Conservation (phyloP, 1,140 invertebrate species). For the Melanaphis sacchari region DNA sequence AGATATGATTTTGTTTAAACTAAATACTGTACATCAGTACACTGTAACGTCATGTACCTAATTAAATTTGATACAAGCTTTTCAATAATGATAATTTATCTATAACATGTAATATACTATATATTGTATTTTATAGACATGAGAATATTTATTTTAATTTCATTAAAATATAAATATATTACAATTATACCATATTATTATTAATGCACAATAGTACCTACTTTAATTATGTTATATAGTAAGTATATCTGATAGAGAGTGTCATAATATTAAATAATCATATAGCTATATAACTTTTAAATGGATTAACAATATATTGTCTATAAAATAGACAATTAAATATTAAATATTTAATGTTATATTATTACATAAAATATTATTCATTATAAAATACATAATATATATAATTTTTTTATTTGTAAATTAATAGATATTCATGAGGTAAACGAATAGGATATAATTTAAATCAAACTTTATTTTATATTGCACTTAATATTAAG, state of each 20-base stretch:
- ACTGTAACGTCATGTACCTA: background rate
- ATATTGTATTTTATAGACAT: background rate
- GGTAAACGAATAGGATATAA: constrained; percentile 50
- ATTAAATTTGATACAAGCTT: background rate
- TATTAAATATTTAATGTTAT: constrained; percentile 19
- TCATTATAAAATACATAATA: background rate
- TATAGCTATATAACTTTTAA: constrained; percentile 19
- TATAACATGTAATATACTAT: background rate
- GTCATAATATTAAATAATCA: background rate
- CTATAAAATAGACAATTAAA: no score
- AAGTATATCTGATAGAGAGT: constrained; percentile 25
- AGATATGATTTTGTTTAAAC: constrained; percentile 30
- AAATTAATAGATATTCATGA: constrained; percentile 46
- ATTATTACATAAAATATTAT: constrained; percentile 14
- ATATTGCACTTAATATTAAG: constrained; percentile 57
- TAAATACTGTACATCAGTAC: background rate
- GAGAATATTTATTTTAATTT: background rate
- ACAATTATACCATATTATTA: constrained; percentile 1
- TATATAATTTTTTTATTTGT: background rate
- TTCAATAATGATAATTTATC: background rate
- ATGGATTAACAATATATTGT: constrained; percentile 36
- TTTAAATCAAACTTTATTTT: constrained; percentile 33
- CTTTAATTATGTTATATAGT: background rate
- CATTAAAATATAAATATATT: constrained; percentile 34
- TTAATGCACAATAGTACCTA: background rate